These are phyloP conservation scores for Drosophila saltans DNA, from an alignment of 1,140 invertebrate genomes.

Conservation along the genomic window DNA sequence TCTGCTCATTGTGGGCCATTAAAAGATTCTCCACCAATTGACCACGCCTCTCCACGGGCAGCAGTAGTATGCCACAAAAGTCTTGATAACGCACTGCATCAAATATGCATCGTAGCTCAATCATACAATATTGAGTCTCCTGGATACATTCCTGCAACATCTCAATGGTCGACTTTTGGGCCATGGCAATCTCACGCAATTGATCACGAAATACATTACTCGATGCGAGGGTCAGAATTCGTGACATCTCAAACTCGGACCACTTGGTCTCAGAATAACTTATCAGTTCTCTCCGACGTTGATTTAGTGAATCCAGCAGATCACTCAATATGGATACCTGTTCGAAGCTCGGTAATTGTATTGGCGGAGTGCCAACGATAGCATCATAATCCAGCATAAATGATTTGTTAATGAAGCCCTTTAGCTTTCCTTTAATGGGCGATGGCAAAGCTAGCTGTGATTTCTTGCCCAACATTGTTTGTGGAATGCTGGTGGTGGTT, in stretches of 20 bases:
- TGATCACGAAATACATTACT: neutral
- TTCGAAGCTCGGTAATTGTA: neutral
- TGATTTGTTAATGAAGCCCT: neutral
- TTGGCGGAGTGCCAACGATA: neutral
- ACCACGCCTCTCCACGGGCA: neutral
- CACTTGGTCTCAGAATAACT: neutral
- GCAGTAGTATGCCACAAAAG: neutral
- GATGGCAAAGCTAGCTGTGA: neutral
- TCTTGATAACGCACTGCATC: neutral
- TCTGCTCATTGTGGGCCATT: constrained; percentile 1
- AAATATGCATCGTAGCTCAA: neutral
- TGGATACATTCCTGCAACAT: neutral
- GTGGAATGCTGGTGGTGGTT: no score
- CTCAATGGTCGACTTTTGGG: constrained; percentile 1
- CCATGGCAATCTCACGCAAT: neutral
- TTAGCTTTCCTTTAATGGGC: neutral
- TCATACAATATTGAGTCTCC: neutral
- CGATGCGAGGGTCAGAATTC: neutral
- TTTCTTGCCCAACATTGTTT: neutral
- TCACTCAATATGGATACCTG: neutral
- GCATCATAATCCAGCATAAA: neutral
- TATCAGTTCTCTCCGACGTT: neutral
- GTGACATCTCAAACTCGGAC: neutral
- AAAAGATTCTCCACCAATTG: constrained; percentile 4
- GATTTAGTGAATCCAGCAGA: neutral